Conservation (phyloP, 2,113 vertebrate species). For the Loxodonta africana region DNA sequence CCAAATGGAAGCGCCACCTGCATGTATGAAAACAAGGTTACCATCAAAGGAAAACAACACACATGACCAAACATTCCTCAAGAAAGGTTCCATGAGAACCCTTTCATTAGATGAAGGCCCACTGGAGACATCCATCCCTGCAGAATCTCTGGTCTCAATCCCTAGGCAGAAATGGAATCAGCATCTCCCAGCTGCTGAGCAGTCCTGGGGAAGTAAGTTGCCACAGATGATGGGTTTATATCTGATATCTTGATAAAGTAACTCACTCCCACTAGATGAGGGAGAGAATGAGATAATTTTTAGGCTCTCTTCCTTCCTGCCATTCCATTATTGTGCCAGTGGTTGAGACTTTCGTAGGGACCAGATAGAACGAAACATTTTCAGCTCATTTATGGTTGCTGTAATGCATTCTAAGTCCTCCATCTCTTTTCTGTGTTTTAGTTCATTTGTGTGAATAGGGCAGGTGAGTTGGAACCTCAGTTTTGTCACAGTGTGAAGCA, state of each 20-base stretch:
- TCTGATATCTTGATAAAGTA: not conserved
- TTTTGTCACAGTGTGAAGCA: not conserved
- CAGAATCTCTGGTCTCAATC: not conserved
- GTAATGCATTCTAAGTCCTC: not conserved
- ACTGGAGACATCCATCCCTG: not conserved
- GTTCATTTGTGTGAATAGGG: not conserved
- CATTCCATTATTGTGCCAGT: not conserved
- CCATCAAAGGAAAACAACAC: not conserved
- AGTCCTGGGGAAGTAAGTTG: not conserved
- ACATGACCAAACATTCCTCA: not conserved
- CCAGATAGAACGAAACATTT: not conserved
- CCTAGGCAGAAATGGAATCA: not conserved
- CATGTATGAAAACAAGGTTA: not conserved
- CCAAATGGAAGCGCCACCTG: conserved; percentile 9
- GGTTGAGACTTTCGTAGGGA: not conserved
- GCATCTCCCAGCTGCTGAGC: not conserved
- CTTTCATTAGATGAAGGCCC: not conserved
- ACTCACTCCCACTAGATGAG: not conserved
- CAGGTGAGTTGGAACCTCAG: not conserved
- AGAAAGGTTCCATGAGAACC: not conserved
- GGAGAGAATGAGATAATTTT: not conserved
- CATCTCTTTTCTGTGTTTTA: not conserved
- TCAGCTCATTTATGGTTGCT: not conserved
- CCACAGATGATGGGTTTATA: not conserved
- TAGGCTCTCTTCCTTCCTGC: not conserved